phyloP scores from a whole-genome alignment of 2,888 invertebrate species.

The Elmis aenea region DNA sequence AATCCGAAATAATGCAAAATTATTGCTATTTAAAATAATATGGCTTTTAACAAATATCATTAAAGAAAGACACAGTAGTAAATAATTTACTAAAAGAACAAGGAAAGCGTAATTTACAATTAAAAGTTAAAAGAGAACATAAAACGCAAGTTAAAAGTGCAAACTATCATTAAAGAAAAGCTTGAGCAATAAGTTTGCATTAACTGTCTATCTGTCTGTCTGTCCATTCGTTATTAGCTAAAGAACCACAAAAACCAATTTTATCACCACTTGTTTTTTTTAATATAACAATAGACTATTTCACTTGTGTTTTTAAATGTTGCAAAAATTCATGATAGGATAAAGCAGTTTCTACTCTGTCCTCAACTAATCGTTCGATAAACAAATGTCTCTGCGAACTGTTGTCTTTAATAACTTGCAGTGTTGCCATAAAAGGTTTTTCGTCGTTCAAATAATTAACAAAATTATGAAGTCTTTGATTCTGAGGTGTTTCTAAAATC shows the following conservation, averaged over 20 bases:
- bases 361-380: conserved; percentile 87
- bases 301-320: conserved; percentile 85
- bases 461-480: conserved; percentile 71
- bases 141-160: no score
- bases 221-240: no score
- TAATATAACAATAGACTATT: conserved; percentile 51
- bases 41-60: conserved; percentile 15
- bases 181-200: conserved; percentile 37
- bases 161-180: no score
- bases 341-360: conserved; percentile 87
- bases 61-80: conserved; percentile 25
- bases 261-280: conserved; percentile 14
- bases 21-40: conserved; percentile 26
- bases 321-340: conserved; percentile 98
- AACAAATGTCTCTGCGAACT: conserved; percentile 77
- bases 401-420: conserved; percentile 88
- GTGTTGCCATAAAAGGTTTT: conserved; percentile 71
- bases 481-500: conserved; percentile 68
- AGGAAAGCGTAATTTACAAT: no score
- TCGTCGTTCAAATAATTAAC: conserved; percentile 79
- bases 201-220: conserved; percentile 11
- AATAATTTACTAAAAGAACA: no score
- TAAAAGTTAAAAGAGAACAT: no score
- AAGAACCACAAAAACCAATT: conserved; percentile 16
- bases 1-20: conserved; percentile 30